These are phyloP conservation scores for Caenorhabditis imperialis DNA, from an alignment of 2,888 invertebrate genomes.

Conservation along the genomic window DNA sequence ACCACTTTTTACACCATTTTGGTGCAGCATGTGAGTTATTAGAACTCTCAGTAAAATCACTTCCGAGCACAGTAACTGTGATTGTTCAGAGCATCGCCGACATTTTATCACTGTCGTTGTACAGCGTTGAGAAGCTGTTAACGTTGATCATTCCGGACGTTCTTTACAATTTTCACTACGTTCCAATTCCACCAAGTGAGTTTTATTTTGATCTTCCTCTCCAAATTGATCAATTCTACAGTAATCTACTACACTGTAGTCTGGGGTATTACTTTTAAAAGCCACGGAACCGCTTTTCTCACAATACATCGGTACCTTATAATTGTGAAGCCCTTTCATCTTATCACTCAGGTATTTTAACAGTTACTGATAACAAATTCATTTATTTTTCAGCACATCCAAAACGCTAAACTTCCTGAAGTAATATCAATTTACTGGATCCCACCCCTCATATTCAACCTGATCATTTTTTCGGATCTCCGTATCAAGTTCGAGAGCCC, in stretches of 20 bases:
- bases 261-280: no score
- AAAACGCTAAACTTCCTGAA: neutral
- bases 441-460: neutral
- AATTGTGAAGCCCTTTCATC: neutral
- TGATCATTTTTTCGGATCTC: neutral
- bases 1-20: conserved; percentile 25
- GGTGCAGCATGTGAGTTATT: conserved; percentile 16
- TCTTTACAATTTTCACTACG: no score
- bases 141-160: no score
- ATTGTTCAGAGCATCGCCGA: no score
- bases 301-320: neutral
- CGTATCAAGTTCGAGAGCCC: neutral
- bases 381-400: neutral
- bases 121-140: no score
- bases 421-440: conserved; percentile 11
- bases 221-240: no score
- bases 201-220: no score
- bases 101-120: no score
- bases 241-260: no score
- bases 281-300: neutral
- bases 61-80: no score
- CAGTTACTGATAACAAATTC: no score
- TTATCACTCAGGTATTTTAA: neutral
- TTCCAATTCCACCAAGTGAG: no score
- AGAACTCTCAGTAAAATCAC: neutral